Percentiles rank a stretch among this genome's conserved stretches.
These are phyloP conservation scores for Thrips palmi DNA, from an alignment of 1,140 invertebrate genomes.

Conservation along the genomic window DNA sequence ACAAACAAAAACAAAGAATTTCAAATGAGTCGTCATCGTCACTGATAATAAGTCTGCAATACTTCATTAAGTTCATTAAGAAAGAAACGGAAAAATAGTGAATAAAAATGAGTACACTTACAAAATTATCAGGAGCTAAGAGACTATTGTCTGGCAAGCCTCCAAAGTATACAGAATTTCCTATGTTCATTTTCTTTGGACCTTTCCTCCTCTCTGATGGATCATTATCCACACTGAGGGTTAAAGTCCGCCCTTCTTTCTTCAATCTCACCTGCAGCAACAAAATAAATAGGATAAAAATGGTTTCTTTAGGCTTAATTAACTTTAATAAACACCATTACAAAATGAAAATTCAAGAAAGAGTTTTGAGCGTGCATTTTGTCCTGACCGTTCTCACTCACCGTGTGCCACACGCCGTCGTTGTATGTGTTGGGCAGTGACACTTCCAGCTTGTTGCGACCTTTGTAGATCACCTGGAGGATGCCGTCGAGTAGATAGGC, in stretches of 20 bases:
- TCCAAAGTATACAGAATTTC: slow-evolving; percentile 57
- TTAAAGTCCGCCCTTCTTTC: slow-evolving; percentile 40
- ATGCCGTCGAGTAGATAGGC: slow-evolving; percentile 51
- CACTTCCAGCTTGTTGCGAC: slow-evolving; percentile 40
- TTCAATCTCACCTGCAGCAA: slow-evolving; percentile 30
- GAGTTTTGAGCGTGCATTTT: too few species aligned
- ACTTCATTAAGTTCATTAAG: too few species aligned
- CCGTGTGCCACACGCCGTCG: slow-evolving; percentile 71
- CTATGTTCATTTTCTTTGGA: slow-evolving; percentile 43
- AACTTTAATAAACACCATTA: slow-evolving; percentile 2
- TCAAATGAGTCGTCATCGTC: background rate
- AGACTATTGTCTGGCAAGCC: slow-evolving; percentile 38
- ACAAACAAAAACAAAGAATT: background rate
- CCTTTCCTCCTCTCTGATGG: slow-evolving; percentile 40
- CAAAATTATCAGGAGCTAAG: background rate
- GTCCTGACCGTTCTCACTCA: too few species aligned
- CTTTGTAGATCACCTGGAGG: slow-evolving; percentile 44
- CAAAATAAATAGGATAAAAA: slow-evolving; percentile 9
- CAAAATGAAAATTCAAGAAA: too few species aligned
- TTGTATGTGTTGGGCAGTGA: slow-evolving; percentile 40
- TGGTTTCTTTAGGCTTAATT: too few species aligned
- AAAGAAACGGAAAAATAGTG: too few species aligned
- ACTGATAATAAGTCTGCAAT: too few species aligned
- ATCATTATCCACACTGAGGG: slow-evolving; percentile 44
- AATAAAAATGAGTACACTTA: background rate